Conservation (phyloP, 1,140 invertebrate genomes). For the Galendromus occidentalis region DNA sequence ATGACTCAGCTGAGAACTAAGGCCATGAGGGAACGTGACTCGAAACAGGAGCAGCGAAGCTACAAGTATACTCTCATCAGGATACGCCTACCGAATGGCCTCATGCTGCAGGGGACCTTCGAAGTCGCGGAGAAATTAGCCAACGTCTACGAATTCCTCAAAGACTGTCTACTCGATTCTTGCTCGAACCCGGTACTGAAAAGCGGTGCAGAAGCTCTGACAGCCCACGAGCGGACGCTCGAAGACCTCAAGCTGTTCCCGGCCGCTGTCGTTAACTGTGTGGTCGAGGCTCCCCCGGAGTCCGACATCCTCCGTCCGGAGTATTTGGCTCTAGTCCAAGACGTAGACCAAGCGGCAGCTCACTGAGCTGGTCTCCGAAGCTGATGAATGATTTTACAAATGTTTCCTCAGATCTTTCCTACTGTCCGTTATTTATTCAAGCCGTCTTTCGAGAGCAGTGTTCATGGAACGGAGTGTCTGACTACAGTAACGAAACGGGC, state of each 20-base stretch:
- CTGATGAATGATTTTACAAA: no score
- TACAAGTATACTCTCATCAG: conserved; percentile 67
- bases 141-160: conserved; percentile 47
- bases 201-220: conserved; percentile 33
- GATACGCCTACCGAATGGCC: conserved; percentile 64
- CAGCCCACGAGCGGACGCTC: conserved; percentile 40
- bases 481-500: no score
- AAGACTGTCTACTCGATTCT: conserved; percentile 43
- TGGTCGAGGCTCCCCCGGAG: background rate
- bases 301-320: conserved; percentile 3
- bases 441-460: no score
- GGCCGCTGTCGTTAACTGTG: conserved; percentile 43
- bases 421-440: no score
- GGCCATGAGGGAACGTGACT: conserved; percentile 73
- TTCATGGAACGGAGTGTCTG: no score
- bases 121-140: conserved; percentile 48
- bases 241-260: conserved; percentile 49
- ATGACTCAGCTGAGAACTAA: conserved; percentile 64
- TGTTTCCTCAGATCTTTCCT: no score
- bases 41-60: conserved; percentile 45
- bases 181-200: conserved; percentile 27
- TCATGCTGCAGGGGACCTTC: conserved; percentile 62
- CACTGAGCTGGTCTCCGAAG: no score
- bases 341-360: no score
- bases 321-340: no score